Conservation (phyloP, 1,140 invertebrate species). For the Drosophila tristis region DNA sequence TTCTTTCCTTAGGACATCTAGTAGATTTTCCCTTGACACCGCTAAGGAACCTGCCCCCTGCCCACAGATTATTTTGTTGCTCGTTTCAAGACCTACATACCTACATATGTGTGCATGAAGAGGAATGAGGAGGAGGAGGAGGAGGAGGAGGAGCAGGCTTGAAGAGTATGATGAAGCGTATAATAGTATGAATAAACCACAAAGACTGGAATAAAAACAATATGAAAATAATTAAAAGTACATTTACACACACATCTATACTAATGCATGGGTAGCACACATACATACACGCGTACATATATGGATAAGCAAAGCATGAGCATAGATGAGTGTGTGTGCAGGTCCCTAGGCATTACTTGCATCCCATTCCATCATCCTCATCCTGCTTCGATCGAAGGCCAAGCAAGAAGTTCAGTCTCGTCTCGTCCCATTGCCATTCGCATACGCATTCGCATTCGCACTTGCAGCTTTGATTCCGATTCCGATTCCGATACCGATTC, state of each 20-base stretch:
- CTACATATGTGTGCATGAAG: not conserved
- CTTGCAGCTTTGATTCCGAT: slow-evolving; percentile 18
- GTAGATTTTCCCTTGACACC: not conserved
- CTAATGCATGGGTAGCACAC: slow-evolving; percentile 17
- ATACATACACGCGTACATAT: slow-evolving; percentile 5
- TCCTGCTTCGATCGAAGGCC: too few relatives aligned
- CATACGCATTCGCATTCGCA: not conserved
- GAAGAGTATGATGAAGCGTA: slow-evolving; percentile 12
- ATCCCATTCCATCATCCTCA: too few relatives aligned
- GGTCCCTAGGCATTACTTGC: slow-evolving; percentile 1
- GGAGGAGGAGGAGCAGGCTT: not conserved
- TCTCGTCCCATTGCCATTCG: slow-evolving; percentile 1
- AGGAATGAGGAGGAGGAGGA: slow-evolving; percentile 8
- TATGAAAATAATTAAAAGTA: slow-evolving; percentile 25
- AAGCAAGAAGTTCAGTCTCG: slow-evolving; percentile 24
- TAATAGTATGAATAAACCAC: slow-evolving; percentile 67
- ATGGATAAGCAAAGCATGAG: not conserved
- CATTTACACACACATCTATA: slow-evolving; percentile 13
- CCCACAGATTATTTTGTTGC: slow-evolving; percentile 53
- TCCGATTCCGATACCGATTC: slow-evolving; percentile 38
- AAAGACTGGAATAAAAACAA: slow-evolving; percentile 72
- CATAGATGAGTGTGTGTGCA: not conserved
- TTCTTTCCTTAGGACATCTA: slow-evolving; percentile 10
- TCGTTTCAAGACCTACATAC: slow-evolving; percentile 21
- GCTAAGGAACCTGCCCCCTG: not conserved